Percentiles rank a stretch among this genome's conserved stretches.
Conservation (phyloP, 2,797 vertebrate genomes). For the Dendrocincla tyrannina region DNA sequence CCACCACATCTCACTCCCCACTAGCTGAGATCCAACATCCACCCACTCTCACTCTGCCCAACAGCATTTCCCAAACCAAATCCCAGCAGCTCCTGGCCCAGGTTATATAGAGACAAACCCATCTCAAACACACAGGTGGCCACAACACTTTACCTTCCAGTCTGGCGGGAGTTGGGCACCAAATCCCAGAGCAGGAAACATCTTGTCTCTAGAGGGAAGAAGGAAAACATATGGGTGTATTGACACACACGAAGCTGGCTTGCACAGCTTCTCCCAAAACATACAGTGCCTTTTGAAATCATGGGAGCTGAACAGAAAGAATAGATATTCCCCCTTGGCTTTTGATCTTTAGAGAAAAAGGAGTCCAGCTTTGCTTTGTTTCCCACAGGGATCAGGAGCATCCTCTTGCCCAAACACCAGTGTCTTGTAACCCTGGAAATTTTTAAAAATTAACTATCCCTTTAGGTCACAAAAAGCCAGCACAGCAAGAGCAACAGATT, state of each 20-base stretch:
- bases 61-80: not conserved
- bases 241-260: not conserved
- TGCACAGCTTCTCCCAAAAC: not conserved
- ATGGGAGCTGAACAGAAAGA: not conserved
- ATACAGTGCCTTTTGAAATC: not conserved
- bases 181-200: slow-evolving; percentile 99
- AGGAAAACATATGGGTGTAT: not conserved
- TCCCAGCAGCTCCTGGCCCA: not conserved
- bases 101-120: not conserved
- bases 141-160: slow-evolving; percentile 88
- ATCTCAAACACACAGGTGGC: not conserved
- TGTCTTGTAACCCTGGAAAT: not conserved
- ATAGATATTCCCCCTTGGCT: not conserved
- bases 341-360: not conserved
- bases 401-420: not conserved
- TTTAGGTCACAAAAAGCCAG: not conserved
- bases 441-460: not conserved
- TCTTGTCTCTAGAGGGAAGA: slow-evolving; percentile 88
- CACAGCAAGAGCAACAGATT: not conserved
- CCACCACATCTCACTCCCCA: not conserved
- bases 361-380: not conserved
- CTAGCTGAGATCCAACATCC: not conserved
- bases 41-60: not conserved
- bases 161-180: slow-evolving; percentile 96
- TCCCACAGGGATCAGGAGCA: not conserved